Evolutionary conservation across 1,140 invertebrate species (phyloP), one percentile per base, ranked within the genome.

Genomic region (Solenopsis fugax): DNA sequence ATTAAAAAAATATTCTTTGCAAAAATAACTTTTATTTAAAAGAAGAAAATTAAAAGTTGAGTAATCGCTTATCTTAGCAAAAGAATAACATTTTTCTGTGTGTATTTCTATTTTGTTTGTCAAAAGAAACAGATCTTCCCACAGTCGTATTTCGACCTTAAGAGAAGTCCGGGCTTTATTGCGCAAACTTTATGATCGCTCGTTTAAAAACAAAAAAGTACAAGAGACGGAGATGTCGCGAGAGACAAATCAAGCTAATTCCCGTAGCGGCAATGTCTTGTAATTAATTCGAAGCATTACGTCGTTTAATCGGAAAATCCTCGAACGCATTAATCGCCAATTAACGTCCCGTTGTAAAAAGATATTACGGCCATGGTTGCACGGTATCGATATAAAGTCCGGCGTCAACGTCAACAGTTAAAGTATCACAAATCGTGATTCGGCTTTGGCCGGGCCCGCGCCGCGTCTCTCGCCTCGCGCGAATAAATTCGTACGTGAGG

Each of bases 401-500:
- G n/a, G 75, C 54, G 41, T 73, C 69, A 48, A 78, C 18, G 54
- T 41, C 73, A 50, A 56, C 80, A 50, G 67, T 82, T 82, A 73
- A 84, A 73, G 54, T 84, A 75, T 75, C 80, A 16, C 69, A 84
- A 75, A 75, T 62, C 52, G 71, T 41, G 65, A 50, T 76, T 86
- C 56, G 67, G 52, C 50, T 58, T 50, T 34, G n/a, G 34, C 34
- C 24, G 34, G 56, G 13, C 1, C 56, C 29, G 29, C 29, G 29
- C n/a, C 50, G 58, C 69, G 58, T 69, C 72, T 67, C 34, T 67
- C 34, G 45, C 48, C 41, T 75, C 37, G 24, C 78, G 86, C 52
- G 89, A 88, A 90, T 90, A 86, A 90, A 90, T 90, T 87, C 76
- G 67, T 72, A 41, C 76, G 86, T 58, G 88, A 84, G 88, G 52